Evolutionary conservation across 2,113 vertebrate genomes (phyloP), one percentile per base, ranked within the genome.

Genomic region (Salvelinus sp.): DNA sequence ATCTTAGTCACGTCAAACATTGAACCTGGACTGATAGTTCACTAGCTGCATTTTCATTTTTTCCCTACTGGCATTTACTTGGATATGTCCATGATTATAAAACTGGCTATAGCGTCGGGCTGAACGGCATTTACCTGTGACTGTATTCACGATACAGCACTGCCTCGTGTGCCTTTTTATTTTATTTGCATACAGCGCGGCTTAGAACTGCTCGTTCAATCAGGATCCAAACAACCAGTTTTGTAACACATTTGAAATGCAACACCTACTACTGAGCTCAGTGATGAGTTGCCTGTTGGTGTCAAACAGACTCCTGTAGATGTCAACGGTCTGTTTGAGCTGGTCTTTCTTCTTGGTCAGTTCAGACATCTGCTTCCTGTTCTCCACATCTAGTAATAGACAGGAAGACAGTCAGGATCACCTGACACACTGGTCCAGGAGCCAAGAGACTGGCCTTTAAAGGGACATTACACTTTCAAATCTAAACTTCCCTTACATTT

Each of bases 261-360:
- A 69, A 60, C 50, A 44, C 75, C 67, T 93, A 97, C 97, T 62
- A 44, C 88, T 93, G 0, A 95, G 84, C 89, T 93, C 86, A 10
- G 70, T 4, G 57, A 92, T 70, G 16, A 97, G 90, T 14, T 93
- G 86, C 6, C 75, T 80, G 3, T 76, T 90, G 50, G 90, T 79
- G 20, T 90, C 83, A 85, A 96, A 90, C 71, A 88, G 60, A 1
- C 79, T 88, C 81, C 80, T 90, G 74, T 94, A 94, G 27, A 57
- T 54, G 12, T 69, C 4, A 79, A 97, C 80, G 23, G 90, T 86
- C n/a, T 82, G 77, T 4, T 79, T 91, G 68, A 98, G 89, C 0
- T 89, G 79, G 58, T 95, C 93, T 86, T 93, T 97, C 68, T 95
- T 92, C 79, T 80, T 95, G 28, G 95, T 94, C 87, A 98, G 90